A percentile compares a stretch with the other conserved stretches of the same genome.
Conservation (phyloP, 2,113 vertebrate species). For the Neomonachus schauinslandi region DNA sequence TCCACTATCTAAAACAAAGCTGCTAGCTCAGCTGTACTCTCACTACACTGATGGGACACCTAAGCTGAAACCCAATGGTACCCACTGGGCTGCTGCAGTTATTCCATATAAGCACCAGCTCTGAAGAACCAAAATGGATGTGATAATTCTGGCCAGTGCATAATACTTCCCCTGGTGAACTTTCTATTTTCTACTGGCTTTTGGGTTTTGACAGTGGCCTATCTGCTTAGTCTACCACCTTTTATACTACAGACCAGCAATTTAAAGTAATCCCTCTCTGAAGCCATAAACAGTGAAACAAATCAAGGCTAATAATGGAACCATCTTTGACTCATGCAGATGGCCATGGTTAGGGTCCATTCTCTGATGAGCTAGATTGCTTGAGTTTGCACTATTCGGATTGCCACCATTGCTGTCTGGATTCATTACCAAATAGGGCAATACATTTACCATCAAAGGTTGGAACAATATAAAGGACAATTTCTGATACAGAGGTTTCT, state of each 20-base stretch:
- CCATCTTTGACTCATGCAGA: not conserved
- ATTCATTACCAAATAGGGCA: not conserved
- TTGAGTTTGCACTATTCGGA: not conserved
- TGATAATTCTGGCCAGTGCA: not conserved
- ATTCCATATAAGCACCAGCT: not conserved
- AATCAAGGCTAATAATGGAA: not conserved
- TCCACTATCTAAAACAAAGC: not conserved
- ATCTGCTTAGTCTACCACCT: not conserved
- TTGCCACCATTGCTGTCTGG: not conserved
- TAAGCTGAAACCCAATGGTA: not conserved
- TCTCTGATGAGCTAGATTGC: not conserved
- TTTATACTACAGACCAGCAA: not conserved
- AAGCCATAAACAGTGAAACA: not conserved
- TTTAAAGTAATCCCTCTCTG: not conserved
- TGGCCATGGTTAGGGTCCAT: not conserved
- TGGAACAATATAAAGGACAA: not conserved
- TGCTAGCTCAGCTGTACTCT: not conserved
- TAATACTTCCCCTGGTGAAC: not conserved
- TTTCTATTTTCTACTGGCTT: not conserved
- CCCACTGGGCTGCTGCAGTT: not conserved
- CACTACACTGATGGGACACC: not conserved
- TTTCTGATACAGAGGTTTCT: not conserved
- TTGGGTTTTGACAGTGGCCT: not conserved
- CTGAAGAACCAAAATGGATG: not conserved
- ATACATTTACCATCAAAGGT: not conserved